Base-by-base conservation (phyloP, 2,888 invertebrate genomes). In the Pharmacophagus antenor region DNA sequence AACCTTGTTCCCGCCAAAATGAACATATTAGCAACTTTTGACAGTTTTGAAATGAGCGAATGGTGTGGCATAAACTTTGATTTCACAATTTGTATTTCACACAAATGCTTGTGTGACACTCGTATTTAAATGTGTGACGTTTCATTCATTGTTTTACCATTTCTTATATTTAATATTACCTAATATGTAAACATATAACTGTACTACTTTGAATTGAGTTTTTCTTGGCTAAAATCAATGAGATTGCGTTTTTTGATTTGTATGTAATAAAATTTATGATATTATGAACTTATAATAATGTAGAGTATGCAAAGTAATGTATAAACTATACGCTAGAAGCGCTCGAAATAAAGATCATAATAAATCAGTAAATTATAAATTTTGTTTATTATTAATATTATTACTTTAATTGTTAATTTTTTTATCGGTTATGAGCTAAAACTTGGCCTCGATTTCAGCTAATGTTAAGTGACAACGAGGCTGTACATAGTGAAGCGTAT, bases 1-100 rank as follows among this genome's bases (percentile, higher is more conserved):
- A 31, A 37, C 37, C 17, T 23, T 41, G n/a, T 17, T 21, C 22
- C 37, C 22, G 6, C 17, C 12, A 27, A 51, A 23, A 10, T 12
- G 12, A 44, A 52, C 51, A 15, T 52, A 37, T 52, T 58, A 12
- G 17, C 22, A 58, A 52, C 46, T 52, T 58, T 58, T 44, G 58
- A 51, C 58, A 58, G 31, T 23, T 58, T 21, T 22, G 51, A n/a
- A 58, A 51, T 52, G 57, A 51, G 27, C 23, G 37, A 41, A 18
- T 18, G 37, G 37, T 25, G 23, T 18, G 41, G 18, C 17, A 15
- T 23, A 20, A 49, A 37, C 23, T 49, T 18, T 22, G 48, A 20
- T 44, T 12, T 51, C 27, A 42, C 56, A 46, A 46, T 57, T 51
- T 22, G 18, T 37, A 51, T 52, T 58, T 51, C 21, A 31, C 27